Evolutionary conservation across 2,888 invertebrate species (phyloP), one percentile per base, ranked within the genome.

Genomic region (Zygogramma bicolorata): DNA sequence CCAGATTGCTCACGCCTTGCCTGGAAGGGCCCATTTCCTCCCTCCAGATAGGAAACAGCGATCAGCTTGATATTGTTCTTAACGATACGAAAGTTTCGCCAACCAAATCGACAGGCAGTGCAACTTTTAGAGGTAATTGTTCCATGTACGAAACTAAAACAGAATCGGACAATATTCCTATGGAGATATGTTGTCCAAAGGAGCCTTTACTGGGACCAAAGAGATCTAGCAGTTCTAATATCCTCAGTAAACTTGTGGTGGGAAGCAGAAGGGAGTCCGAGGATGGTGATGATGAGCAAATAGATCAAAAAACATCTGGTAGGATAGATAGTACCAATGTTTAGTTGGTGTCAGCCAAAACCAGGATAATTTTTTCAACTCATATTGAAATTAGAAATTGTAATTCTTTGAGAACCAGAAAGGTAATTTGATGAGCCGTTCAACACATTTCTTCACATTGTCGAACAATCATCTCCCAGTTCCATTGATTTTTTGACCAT

Each of bases 1-100:
- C 94, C 15, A 90, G 93, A 4, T 90, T 97, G 67, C 88, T 97
- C 62, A 88, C 92, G 22, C 95, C 97, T 0, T 94, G 94, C 81
- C 88, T 95, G 40, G 96, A 96, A 83, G 91, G 92, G 75, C 95
- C 93, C 61, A 72, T 76, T 15, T 91, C 92, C 57, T 92, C 94
- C 72, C 92, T 95, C 62, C 92, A 93, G 84, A 89, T 94, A 80
- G 93, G 93, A 75, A 91, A 92, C 81, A 90, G 90, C 0, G 91
- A 89, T 63, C 89, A 91, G 62, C 81, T 91, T 62, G 91, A 91
- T 73, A 86, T 90, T 77, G 87, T 88, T 31, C 82, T 90, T 4
- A 69, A 68, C 34, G 65, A 68, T n/a, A n/a, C 58, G 8, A 65
- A 58, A 22, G 49, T 87, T 85, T 77, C 83, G 78, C 76, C 86